Evolutionary conservation across 2,797 vertebrate species (phyloP), one percentile per base, ranked within the genome.

Genomic region (Craterocephalus amniculus): DNA sequence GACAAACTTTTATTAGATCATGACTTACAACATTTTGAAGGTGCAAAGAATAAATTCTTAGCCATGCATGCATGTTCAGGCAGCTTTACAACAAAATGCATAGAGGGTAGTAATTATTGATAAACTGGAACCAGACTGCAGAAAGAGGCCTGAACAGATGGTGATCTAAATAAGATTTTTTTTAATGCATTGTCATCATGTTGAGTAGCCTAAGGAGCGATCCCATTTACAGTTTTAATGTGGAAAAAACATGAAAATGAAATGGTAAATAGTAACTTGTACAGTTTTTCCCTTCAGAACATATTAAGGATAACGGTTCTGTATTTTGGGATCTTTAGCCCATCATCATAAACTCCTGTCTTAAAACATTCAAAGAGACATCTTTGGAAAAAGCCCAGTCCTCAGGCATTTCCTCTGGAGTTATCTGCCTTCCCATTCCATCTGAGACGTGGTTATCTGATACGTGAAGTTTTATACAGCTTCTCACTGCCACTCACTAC

Each of bases 371-470:
- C 52, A 63, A 20, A 34, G 60, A 78, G 67, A 87, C 0, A 0
- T 78, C 62, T 75, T 49, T 82, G 83, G 76, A 84, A 80, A 80
- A 76, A 35, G 65, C 81, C 74, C 78, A 84, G 59, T 83, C 75
- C 76, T 87, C 71, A 85, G 91, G 88, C 90, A 92, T 93, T 93
- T 94, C 93, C 91, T 92, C 71, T 87, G 80, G 38, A 81, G 72
- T 90, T 88, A 90, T 93, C 89, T 83, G 62, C 69, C 54, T 73
- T 83, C 72, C 79, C 86, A 88, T 91, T 92, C 91, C 89, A 67
- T 77, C 61, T 78, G 45, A 81, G 84, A 80, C 38, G 1, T 66
- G 59, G 69, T 91, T 91, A 91, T 93, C 91, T 90, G 91, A 94
- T 89, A 83, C 79, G 63, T 72, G 61, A 51, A 45, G 32, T 62